Evolutionary conservation across 1,140 invertebrate species (phyloP).

Genomic region (Magallana angulata): DNA sequence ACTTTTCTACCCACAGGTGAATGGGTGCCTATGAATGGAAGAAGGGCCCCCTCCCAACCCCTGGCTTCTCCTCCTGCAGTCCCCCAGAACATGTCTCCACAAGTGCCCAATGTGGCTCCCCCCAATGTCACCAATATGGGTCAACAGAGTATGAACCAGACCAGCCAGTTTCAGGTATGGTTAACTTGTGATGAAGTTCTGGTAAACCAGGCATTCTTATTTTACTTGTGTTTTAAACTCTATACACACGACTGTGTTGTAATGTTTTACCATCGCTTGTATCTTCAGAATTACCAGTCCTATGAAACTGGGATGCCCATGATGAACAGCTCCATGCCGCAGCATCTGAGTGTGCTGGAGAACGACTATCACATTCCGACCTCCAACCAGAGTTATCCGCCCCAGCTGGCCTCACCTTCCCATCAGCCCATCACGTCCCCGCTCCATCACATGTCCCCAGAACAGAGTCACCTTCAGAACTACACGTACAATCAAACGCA

Average conservation of each 20-base stretch:
- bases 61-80: neutral
- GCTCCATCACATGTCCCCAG: conserved; percentile 39
- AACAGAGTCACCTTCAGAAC: conserved; percentile 41
- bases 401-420: conserved; percentile 4
- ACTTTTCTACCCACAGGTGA: conserved; percentile 65
- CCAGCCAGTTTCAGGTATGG: conserved; percentile 48
- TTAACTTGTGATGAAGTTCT: neutral
- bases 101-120: conserved; percentile 6
- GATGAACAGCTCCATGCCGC: conserved; percentile 41
- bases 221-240: too few species aligned
- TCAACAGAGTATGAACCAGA: conserved; percentile 40
- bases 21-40: conserved; percentile 70
- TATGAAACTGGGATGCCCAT: conserved; percentile 48
- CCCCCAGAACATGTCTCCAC: conserved; percentile 17
- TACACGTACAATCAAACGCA: conserved; percentile 45
- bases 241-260: neutral
- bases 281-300: conserved; percentile 47
- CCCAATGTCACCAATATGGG: neutral
- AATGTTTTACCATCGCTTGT: neutral
- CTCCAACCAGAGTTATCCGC: conserved; percentile 3
- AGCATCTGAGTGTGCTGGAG: neutral
- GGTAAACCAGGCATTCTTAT: too few species aligned
- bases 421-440: conserved; percentile 26
- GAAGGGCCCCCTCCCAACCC: conserved; percentile 18
- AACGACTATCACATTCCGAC: conserved; percentile 34